A percentile compares a stretch with the other conserved stretches of the same genome.
Evolutionary conservation across 2,888 invertebrate species (phyloP).

Genomic region (Drosophila parthenogenetica): DNA sequence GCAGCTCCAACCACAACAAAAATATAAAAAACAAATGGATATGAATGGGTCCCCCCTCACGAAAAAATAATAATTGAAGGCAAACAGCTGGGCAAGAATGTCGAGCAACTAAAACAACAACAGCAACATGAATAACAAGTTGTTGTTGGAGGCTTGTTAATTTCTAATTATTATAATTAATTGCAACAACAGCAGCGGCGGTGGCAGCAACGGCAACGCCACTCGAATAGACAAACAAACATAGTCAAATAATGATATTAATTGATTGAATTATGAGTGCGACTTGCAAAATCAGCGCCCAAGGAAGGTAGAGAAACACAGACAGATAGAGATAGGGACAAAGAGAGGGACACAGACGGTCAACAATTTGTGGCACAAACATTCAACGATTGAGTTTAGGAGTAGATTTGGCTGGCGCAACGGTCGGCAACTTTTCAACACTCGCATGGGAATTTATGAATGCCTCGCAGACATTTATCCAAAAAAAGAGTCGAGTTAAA

Average conservation of each 20-base stretch:
- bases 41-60: constrained; percentile 32
- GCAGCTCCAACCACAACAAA: constrained; percentile 43
- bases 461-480: constrained; percentile 71
- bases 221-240: constrained; percentile 55
- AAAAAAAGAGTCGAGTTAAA: constrained; percentile 72
- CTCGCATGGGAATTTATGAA: constrained; percentile 78
- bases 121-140: constrained; percentile 47
- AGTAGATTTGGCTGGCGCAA: constrained; percentile 9
- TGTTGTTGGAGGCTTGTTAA: constrained; percentile 65
- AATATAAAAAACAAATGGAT: constrained; percentile 12
- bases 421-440: constrained; percentile 63
- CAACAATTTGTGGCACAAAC: constrained; percentile 58
- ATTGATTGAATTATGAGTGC: constrained; percentile 75
- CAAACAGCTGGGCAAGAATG: constrained; percentile 61
- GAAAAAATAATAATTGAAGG: constrained; percentile 51
- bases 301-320: background rate
- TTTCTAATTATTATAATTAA: constrained; percentile 78
- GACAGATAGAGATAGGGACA: background rate
- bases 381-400: constrained; percentile 32
- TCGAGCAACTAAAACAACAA: constrained; percentile 16
- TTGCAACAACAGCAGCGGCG: constrained; percentile 45
- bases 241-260: constrained; percentile 75
- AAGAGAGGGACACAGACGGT: background rate
- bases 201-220: constrained; percentile 8
- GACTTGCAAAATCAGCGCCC: constrained; percentile 70